Base-by-base conservation (phyloP, 1,140 invertebrate species). In the Drosophila serrata region DNA sequence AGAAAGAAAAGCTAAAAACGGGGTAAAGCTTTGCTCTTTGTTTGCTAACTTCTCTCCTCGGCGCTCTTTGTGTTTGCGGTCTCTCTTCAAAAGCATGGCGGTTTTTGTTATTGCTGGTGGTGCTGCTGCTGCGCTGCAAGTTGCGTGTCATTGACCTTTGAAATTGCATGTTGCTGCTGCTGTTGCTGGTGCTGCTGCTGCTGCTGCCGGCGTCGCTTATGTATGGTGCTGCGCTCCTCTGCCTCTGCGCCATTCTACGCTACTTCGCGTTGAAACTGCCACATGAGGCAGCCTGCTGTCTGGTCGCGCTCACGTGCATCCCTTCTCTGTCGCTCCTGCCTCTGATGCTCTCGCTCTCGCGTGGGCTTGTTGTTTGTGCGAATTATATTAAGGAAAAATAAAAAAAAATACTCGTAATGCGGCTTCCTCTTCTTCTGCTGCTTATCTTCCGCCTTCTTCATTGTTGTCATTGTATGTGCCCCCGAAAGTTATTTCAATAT, bases 101-200 rank as follows among this genome's bases (percentile, higher is more conserved):
- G 51, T 24, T 55, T 15, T 55, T 55, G 19, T 37, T 55, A 11
- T 55, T 61, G 27, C 37, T 55, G 69, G 19, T 31, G 64, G n/a
- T 80, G 59, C 59, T 60, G 53, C 59, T 70, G 62, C 72, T 75
- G 57, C 56, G 77, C 80, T 81, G 85, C 77, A 75, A 58, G 88
- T 70, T 75, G 75, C 70, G 90, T 91, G 90, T 91, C 90, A 91
- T 91, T 91, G 90, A 91, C 90, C 90, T 91, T 91, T 91, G 85
- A 82, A 91, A 91, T 91, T 91, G 90, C 86, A 88, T 91, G 73
- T 90, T 79, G 70, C 80, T 64, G 63, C 53, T 43, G 37, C 27
- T 49, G 48, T 7, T 29, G 29, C 27, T 91, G 72, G 84, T 79
- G 70, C 79, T 63, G 64, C 35, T 56, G 51, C 53, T 40, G 55